These are phyloP conservation scores for Callipepla squamata DNA, from an alignment of 2,113 vertebrate species.

Conservation along the genomic window DNA sequence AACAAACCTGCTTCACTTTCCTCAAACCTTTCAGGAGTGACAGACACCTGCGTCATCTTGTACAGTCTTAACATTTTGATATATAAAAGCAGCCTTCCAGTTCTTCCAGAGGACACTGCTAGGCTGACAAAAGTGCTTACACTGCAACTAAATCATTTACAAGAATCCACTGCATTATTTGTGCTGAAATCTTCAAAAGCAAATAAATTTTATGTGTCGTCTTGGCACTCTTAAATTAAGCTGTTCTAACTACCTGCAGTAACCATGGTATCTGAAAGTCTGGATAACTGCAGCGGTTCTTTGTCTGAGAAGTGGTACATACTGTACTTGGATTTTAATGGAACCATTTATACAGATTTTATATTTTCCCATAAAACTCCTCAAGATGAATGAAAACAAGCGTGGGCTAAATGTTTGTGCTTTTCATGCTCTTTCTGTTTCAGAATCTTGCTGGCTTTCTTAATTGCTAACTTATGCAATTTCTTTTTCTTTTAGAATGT, in stretches of 20 bases:
- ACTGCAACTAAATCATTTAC: background rate
- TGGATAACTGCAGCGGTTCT: slow-evolving; percentile 29
- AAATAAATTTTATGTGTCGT: background rate
- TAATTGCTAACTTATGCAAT: slow-evolving; percentile 42
- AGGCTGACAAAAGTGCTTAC: background rate
- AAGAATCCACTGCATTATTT: background rate
- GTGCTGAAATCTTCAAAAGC: slow-evolving; percentile 8
- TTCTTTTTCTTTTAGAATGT: slow-evolving; percentile 85
- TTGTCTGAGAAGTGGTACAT: slow-evolving; percentile 45
- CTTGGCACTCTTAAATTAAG: slow-evolving; percentile 35
- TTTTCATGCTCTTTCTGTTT: slow-evolving; percentile 51
- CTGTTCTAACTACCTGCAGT: slow-evolving; percentile 45
- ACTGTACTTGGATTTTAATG: slow-evolving; percentile 51
- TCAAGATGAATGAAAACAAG: slow-evolving; percentile 56
- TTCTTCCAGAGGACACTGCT: slow-evolving; percentile 32
- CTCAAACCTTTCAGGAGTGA: slow-evolving; percentile 21
- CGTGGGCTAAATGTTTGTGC: slow-evolving; percentile 37
- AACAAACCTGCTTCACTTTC: slow-evolving; percentile 52
- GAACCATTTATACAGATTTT: slow-evolving; percentile 35
- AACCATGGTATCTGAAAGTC: slow-evolving; percentile 53
- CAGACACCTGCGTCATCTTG: slow-evolving; percentile 18
- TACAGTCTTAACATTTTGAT: slow-evolving; percentile 14
- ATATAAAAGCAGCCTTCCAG: background rate
- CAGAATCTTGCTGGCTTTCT: slow-evolving; percentile 20
- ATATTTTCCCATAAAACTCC: slow-evolving; percentile 48